These are phyloP conservation scores for Caenorhabditis tropicalis DNA, from an alignment of 1,140 invertebrate genomes.

Conservation along the genomic window DNA sequence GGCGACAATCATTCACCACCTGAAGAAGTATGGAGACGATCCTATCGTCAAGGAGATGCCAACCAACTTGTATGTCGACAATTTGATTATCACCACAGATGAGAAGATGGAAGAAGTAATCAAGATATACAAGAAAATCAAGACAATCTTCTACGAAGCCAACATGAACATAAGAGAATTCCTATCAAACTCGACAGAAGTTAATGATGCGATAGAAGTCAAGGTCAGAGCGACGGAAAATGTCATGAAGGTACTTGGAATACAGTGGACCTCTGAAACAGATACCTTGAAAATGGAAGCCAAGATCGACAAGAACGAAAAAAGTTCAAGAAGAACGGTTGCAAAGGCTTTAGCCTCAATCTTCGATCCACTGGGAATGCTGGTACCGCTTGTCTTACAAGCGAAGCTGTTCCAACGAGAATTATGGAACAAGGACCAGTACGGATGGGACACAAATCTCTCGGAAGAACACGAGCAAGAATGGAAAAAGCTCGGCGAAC, in stretches of 20 bases:
- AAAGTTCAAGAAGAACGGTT: slow-evolving; percentile 36
- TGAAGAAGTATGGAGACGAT: not conserved
- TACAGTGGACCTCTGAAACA: not conserved
- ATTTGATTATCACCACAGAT: not conserved
- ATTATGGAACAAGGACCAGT: slow-evolving; percentile 21
- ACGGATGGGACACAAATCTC: slow-evolving; percentile 47
- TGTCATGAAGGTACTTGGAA: slow-evolving; percentile 44
- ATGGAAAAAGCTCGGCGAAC: slow-evolving; percentile 7
- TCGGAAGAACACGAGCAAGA: not conserved
- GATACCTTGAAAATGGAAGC: not conserved
- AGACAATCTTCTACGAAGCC: slow-evolving; percentile 40
- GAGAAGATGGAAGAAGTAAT: not conserved
- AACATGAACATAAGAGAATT: slow-evolving; percentile 54
- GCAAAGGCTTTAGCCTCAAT: not conserved
- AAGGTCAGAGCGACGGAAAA: not conserved
- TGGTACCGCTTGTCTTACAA: slow-evolving; percentile 20
- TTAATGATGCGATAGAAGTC: not conserved
- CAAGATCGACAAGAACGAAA: not conserved
- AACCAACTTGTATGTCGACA: slow-evolving; percentile 24
- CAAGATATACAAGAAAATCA: slow-evolving; percentile 7
- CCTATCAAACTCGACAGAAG: not conserved
- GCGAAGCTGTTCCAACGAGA: slow-evolving; percentile 48
- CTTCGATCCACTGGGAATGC: slow-evolving; percentile 49
- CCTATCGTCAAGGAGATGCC: not conserved
- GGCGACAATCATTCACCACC: not conserved